Percentiles rank a stretch among this genome's conserved stretches.
phyloP scores from a whole-genome alignment of 2,888 invertebrate genomes.

The Apomyelois bistriatella region DNA sequence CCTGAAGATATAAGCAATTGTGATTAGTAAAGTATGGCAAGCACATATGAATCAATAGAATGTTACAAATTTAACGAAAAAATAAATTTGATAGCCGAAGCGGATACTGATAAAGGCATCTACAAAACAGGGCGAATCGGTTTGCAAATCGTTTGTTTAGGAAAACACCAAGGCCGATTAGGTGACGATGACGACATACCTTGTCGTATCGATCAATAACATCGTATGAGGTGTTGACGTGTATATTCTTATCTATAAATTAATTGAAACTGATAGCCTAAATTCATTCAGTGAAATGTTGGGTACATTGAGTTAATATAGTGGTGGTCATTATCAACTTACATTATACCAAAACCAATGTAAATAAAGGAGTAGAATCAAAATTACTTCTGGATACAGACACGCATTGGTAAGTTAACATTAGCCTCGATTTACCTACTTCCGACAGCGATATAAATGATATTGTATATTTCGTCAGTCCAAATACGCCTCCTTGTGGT shows the following conservation, averaged over 20 bases:
- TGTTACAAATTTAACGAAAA: too few species aligned
- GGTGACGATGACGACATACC: slow-evolving; percentile 4
- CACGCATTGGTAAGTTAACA: too few species aligned
- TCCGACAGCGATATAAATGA: neutral
- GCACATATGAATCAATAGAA: too few species aligned
- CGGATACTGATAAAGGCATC: slow-evolving; percentile 2
- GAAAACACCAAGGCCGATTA: neutral
- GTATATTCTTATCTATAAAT: neutral
- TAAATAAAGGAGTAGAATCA: neutral
- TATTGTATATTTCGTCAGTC: neutral
- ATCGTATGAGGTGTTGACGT: neutral
- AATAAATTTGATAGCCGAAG: neutral
- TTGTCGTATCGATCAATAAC: neutral
- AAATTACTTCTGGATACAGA: too few species aligned
- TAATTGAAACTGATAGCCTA: neutral
- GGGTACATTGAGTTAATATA: too few species aligned
- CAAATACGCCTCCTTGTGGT: neutral
- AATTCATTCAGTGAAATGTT: too few species aligned
- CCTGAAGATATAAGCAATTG: too few species aligned
- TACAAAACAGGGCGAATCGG: neutral
- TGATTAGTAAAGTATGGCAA: too few species aligned
- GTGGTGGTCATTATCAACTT: too few species aligned
- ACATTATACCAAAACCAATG: neutral
- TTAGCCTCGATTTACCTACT: slow-evolving; percentile 1
- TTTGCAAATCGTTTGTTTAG: slow-evolving; percentile 1